Evolutionary conservation across 1,140 invertebrate genomes (phyloP), one percentile per base, ranked within the genome.

Genomic region (Aphelenchoides avenae): DNA sequence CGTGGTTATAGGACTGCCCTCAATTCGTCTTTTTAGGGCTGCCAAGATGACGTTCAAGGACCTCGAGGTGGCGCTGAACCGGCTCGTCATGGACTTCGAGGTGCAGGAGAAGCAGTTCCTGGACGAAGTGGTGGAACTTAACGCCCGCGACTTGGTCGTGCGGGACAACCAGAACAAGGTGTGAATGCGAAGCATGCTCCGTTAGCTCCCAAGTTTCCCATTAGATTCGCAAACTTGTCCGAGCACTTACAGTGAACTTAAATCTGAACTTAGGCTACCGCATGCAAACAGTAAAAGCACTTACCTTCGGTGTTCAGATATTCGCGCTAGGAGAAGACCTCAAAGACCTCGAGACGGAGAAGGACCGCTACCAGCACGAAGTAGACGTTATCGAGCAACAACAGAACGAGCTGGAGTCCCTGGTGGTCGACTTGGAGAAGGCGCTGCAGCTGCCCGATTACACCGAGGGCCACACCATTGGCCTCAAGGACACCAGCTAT

Each of bases 141-240:
- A 60, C 40, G 39, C 57, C 27, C 62, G 41, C 49, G 57, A 60
- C 26, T 27, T 62, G 4, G 31, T 60, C 18, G n/a, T 60, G 13
- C 57, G 57, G n/a, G 44, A 43, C 15, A 44, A 54, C n/a, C 55
- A 61, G 27, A 44, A 60, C n/a, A 60, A 60, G 57, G 57, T 60
- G 24, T 3, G 15, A 13, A 46, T 7, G 20, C 18, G 5, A n/a
- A n/a, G n/a, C n/a, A n/a, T n/a, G n/a, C n/a, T n/a, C n/a, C n/a
- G n/a, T n/a, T n/a, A n/a, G n/a, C n/a, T n/a, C n/a, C n/a, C n/a
- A n/a, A n/a, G n/a, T n/a, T n/a, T n/a, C n/a, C n/a, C n/a, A n/a
- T n/a, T n/a, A n/a, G n/a, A n/a, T n/a, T n/a, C n/a, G n/a, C n/a
- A n/a, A n/a, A n/a, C n/a, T n/a, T n/a, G n/a, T n/a, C n/a, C n/a